phyloP scores from a whole-genome alignment of 2,888 invertebrate species.

The Idaea biselata region DNA sequence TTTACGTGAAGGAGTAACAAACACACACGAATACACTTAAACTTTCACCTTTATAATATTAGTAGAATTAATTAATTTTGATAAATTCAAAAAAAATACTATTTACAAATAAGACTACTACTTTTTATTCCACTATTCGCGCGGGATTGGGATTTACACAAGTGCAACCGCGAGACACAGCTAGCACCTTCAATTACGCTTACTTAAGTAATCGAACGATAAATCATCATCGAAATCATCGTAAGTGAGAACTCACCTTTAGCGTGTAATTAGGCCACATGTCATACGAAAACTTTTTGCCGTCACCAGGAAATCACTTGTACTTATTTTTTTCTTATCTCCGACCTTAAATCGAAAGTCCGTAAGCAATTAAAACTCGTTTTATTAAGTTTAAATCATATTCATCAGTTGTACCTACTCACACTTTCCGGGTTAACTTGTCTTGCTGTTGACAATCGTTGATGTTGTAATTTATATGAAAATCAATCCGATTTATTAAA shows the following conservation, averaged over 20 bases:
- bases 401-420: slow-evolving; percentile 24
- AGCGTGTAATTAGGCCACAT: slow-evolving; percentile 14
- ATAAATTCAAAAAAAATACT: no score
- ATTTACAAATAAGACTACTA: no score
- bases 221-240: neutral
- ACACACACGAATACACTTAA: no score
- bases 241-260: neutral
- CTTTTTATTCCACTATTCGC: no score
- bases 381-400: slow-evolving; percentile 36
- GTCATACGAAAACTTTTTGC: slow-evolving; percentile 31
- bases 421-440: slow-evolving; percentile 50
- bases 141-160: no score
- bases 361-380: slow-evolving; percentile 41
- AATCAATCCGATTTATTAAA: slow-evolving; percentile 24
- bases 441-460: slow-evolving; percentile 40
- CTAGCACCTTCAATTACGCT: no score
- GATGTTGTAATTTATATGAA: slow-evolving; percentile 31
- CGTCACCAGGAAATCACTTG: slow-evolving; percentile 37
- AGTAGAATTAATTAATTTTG: no score
- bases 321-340: slow-evolving; percentile 36
- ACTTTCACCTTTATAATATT: no score
- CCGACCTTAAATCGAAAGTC: slow-evolving; percentile 47
- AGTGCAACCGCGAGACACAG: no score
- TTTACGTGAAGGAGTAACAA: no score
- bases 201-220: neutral